Evolutionary conservation across 2,888 invertebrate genomes (phyloP).

Genomic region (Clostera curtula): DNA sequence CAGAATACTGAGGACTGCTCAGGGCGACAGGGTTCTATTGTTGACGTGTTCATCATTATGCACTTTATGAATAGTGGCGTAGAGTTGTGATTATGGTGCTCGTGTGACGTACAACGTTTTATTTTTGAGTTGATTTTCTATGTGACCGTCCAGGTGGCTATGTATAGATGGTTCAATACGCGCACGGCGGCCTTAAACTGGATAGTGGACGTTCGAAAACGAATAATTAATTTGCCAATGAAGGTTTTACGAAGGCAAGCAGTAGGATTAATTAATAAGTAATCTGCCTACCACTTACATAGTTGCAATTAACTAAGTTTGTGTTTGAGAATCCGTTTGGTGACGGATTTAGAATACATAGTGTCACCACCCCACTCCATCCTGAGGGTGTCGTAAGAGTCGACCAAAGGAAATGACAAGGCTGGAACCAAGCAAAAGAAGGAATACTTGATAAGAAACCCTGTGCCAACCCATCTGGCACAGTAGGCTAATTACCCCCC

Average conservation of each 20-base stretch:
- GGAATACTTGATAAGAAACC: no score
- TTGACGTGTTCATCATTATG: conserved; percentile 23
- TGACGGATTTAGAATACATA: no score
- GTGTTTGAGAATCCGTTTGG: no score
- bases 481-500: no score
- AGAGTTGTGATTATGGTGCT: conserved; percentile 37
- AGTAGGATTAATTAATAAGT: conserved; percentile 29
- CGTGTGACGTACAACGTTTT: conserved; percentile 34
- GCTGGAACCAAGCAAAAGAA: no score
- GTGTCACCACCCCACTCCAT: no score
- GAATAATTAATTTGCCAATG: conserved; percentile 48
- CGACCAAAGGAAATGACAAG: no score
- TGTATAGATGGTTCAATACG: conserved; percentile 62
- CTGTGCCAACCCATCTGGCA: no score
- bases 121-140: conserved; percentile 50
- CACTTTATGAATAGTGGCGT: conserved; percentile 31
- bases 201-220: conserved; percentile 41
- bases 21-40: conserved; percentile 61
- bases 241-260: conserved; percentile 43
- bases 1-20: conserved; percentile 64
- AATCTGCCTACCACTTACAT: conserved; percentile 22
- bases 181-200: conserved; percentile 53
- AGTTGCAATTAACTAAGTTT: conserved; percentile 15
- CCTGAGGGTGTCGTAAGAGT: no score
- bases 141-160: conserved; percentile 73